phyloP scores from a whole-genome alignment of 2,113 vertebrate species.

The Meleagris gallopavo region DNA sequence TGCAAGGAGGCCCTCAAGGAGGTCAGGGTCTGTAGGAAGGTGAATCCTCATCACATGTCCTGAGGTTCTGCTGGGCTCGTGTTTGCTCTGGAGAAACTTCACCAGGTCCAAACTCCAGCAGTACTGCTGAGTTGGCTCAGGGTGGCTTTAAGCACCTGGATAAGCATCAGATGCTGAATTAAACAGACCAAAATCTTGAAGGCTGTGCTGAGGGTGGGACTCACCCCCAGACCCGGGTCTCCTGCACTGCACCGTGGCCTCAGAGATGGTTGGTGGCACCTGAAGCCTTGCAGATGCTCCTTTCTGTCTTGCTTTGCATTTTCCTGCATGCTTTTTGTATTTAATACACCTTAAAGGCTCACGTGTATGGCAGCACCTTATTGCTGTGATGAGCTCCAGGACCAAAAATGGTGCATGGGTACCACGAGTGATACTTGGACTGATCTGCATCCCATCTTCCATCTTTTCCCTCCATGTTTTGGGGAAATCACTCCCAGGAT shows the following conservation, averaged over 20 bases:
- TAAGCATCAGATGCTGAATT: neutral
- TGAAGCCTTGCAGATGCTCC: neutral
- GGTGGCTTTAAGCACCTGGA: neutral
- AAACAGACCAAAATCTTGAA: neutral
- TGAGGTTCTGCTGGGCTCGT: neutral
- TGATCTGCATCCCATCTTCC: neutral
- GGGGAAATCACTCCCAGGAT: neutral
- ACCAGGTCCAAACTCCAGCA: neutral
- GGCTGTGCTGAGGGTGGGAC: neutral
- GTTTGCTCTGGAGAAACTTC: neutral
- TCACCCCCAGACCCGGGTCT: neutral
- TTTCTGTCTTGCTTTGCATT: neutral
- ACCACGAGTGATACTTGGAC: neutral
- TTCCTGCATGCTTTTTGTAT: neutral
- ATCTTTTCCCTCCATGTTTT: neutral
- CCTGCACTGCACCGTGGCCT: neutral
- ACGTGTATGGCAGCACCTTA: neutral
- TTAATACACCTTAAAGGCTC: neutral
- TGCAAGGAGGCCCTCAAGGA: no score
- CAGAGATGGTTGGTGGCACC: neutral
- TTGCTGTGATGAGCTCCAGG: neutral
- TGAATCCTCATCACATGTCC: fast-evolving
- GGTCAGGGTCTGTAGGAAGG: neutral
- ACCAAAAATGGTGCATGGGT: neutral
- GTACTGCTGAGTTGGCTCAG: neutral